Evolutionary conservation across 1,140 invertebrate genomes (phyloP).

Genomic region (Cyphomyrmex costatus): DNA sequence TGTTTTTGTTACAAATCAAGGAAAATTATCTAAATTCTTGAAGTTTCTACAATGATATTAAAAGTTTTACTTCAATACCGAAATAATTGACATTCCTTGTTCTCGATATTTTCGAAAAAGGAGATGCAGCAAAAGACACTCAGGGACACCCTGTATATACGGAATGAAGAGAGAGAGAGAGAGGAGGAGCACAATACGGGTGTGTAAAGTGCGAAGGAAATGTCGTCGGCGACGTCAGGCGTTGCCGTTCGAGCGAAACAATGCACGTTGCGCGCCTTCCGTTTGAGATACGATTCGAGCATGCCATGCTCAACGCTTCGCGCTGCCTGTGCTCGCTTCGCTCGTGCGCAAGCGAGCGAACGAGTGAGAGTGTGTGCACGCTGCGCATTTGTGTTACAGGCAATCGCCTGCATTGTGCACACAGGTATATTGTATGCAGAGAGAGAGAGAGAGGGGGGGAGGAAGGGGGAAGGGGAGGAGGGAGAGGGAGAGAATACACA

Average conservation of each 20-base stretch:
- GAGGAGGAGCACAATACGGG: slow-evolving; percentile 3
- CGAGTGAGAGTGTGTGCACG: slow-evolving; percentile 31
- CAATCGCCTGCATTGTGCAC: slow-evolving; percentile 67
- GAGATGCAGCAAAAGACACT: not conserved
- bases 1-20: not conserved
- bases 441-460: slow-evolving; percentile 18
- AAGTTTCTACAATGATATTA: not conserved
- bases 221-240: slow-evolving; percentile 84
- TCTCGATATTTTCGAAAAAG: not conserved
- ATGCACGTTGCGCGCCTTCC: slow-evolving; percentile 82
- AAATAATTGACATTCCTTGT: not conserved
- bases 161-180: slow-evolving; percentile 10
- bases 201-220: slow-evolving; percentile 84
- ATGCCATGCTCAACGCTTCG: slow-evolving; percentile 59
- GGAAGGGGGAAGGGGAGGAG: too few species aligned
- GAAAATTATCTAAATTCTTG: not conserved
- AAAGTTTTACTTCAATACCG: not conserved
- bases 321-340: slow-evolving; percentile 2
- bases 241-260: slow-evolving; percentile 79
- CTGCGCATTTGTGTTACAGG: slow-evolving; percentile 39
- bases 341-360: slow-evolving; percentile 26
- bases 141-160: not conserved
- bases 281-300: slow-evolving; percentile 83
- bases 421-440: slow-evolving; percentile 37
- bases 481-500: too few species aligned